Evolutionary conservation across 2,113 vertebrate genomes (phyloP).

Genomic region (Castor canadensis): DNA sequence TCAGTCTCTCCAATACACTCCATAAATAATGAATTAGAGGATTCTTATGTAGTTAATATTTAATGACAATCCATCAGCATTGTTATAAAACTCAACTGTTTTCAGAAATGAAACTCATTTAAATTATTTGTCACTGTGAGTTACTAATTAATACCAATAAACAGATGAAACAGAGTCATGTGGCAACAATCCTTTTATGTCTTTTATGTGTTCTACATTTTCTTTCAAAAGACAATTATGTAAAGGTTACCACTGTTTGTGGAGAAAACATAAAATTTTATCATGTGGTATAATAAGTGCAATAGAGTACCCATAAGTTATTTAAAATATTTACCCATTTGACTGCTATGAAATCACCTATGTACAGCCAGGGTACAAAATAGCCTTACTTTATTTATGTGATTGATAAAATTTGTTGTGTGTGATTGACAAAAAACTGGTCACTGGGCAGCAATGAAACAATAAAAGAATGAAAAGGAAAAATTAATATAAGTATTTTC

Average conservation of each 20-base stretch:
- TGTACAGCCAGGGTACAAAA: not conserved
- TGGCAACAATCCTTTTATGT: not conserved
- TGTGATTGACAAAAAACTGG: not conserved
- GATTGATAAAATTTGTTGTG: not conserved
- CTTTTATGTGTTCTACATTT: not conserved
- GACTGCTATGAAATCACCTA: not conserved
- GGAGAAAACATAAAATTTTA: conserved; percentile 37
- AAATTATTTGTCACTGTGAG: not conserved
- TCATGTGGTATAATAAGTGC: not conserved
- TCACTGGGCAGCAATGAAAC: not conserved
- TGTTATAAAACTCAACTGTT: not conserved
- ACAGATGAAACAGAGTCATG: not conserved
- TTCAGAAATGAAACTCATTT: not conserved
- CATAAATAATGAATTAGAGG: not conserved
- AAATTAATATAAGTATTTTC: not conserved
- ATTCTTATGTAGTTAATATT: not conserved
- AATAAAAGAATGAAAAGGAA: not conserved
- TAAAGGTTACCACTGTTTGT: conserved; percentile 20
- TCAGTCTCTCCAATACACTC: not conserved
- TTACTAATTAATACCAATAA: not conserved
- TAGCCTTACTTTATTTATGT: not conserved
- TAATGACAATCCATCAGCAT: not conserved
- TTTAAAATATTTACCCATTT: conserved; percentile 35
- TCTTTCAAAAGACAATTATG: not conserved
- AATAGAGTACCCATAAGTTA: not conserved